Conservation (phyloP, 2,797 vertebrate species). For the Nothura maculosa region DNA sequence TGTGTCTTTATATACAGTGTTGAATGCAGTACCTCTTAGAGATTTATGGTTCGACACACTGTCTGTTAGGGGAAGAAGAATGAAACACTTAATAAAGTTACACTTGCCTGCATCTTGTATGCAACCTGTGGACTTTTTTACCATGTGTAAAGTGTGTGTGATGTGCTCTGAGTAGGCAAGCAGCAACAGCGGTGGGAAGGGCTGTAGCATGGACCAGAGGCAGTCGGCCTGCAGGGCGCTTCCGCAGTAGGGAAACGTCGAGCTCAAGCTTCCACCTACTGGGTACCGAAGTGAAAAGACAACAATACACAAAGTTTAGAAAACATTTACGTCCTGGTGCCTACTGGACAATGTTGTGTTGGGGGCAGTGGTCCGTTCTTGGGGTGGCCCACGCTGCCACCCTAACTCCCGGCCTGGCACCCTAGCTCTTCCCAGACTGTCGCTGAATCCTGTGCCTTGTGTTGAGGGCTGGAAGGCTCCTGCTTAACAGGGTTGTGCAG, state of each 20-base stretch:
- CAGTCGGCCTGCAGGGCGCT: not conserved
- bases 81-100: no score
- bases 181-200: not conserved
- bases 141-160: not conserved
- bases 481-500: not conserved
- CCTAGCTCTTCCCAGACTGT: fast-evolving
- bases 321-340: not conserved
- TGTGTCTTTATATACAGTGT: not conserved
- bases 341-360: not conserved
- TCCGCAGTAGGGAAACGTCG: not conserved
- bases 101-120: not conserved
- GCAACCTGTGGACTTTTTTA: not conserved
- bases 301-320: not conserved
- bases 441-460: not conserved
- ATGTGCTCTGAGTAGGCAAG: not conserved
- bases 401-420: not conserved
- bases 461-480: not conserved
- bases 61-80: not conserved
- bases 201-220: not conserved
- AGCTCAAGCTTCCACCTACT: not conserved
- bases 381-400: not conserved
- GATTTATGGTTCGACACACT: not conserved
- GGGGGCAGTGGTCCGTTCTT: not conserved
- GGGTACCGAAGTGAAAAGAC: not conserved
- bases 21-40: not conserved